phyloP scores from a whole-genome alignment of 2,888 invertebrate genomes.

The Eristalis pertinax region DNA sequence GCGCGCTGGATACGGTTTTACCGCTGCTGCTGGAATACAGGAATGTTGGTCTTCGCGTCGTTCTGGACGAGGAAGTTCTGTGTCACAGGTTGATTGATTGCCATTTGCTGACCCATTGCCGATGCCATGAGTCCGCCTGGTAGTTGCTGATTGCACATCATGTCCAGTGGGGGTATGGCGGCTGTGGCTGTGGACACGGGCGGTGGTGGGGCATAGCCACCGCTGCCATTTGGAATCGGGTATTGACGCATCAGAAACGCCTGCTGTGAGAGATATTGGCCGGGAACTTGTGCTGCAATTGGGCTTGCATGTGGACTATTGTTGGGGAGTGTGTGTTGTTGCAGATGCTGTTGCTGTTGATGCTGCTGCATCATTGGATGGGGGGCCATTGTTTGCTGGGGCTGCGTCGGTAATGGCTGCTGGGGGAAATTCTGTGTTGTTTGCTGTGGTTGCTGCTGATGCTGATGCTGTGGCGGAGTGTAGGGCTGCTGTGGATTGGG shows the following conservation, averaged over 20 bases:
- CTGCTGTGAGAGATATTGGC: slow-evolving; percentile 70
- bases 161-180: slow-evolving; percentile 69
- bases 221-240: slow-evolving; percentile 61
- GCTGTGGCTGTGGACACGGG: slow-evolving; percentile 37
- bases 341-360: slow-evolving; percentile 53
- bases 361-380: slow-evolving; percentile 63
- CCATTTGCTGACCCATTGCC: slow-evolving; percentile 66
- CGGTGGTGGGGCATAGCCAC: slow-evolving; percentile 38
- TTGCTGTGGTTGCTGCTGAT: slow-evolving; percentile 70
- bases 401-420: slow-evolving; percentile 63
- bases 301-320: slow-evolving; percentile 39
- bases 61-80: slow-evolving; percentile 79
- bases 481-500: slow-evolving; percentile 52
- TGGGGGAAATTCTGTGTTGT: slow-evolving; percentile 70
- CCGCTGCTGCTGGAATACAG: slow-evolving; percentile 81
- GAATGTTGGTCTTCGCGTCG: slow-evolving; percentile 81
- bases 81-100: slow-evolving; percentile 75
- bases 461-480: slow-evolving; percentile 59
- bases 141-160: slow-evolving; percentile 67
- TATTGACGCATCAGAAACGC: slow-evolving; percentile 62
- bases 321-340: slow-evolving; percentile 45
- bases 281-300: slow-evolving; percentile 61
- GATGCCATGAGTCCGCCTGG: slow-evolving; percentile 55
- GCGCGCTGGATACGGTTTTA: slow-evolving; percentile 75
- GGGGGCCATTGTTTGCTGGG: slow-evolving; percentile 54